Base-by-base conservation (phyloP, 2,113 vertebrate species). In the Cephalopholis sonnerati region DNA sequence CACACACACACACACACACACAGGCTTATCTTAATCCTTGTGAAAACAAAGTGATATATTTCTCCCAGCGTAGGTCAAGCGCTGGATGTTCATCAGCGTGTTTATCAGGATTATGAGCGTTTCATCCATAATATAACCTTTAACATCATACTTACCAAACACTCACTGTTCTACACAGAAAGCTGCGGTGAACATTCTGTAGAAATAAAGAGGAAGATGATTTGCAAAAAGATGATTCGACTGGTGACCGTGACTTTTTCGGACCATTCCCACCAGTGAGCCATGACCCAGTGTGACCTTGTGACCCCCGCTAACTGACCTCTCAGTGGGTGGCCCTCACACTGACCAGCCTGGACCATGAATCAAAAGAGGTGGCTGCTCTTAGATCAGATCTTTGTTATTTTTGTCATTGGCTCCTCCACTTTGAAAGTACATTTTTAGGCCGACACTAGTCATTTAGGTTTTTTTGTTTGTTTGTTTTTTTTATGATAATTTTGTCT, bases 21-120 rank as follows among this genome's bases (percentile, higher is more conserved):
- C 13, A 74, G 85, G 92, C 87, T 94, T 93, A 93, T 77, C 24
- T 75, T 94, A 93, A 94, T 94, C 94, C 93, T 53, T 58, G 64
- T 76, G 67, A 90, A 93, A 92, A 94, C 93, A 93, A 93, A 90
- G 88, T 79, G 80, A 90, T 92, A 89, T 87, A 88, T 90, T 91
- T 91, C 83, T 89, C 68, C 57, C 50, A 53, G 74, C 46, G 72
- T 88, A 79, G 89, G 82, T 92, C 83, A 87, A 81, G 90, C 79
- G 3, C 79, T 87, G 85, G 88, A 82, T 90, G 89, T 90, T 93
- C 87, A 83, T 93, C 85, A 80, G 83, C 46, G 3, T 87, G 87
- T 92, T 91, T 86, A 86, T 85, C 74, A 24, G 91, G 93, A 95
- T 92, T 92, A 93, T 64, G 29, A 87, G 57, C 72, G 48, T 92